phyloP scores from a whole-genome alignment of 2,113 vertebrate species.

The Cyrtonyx montezumae region DNA sequence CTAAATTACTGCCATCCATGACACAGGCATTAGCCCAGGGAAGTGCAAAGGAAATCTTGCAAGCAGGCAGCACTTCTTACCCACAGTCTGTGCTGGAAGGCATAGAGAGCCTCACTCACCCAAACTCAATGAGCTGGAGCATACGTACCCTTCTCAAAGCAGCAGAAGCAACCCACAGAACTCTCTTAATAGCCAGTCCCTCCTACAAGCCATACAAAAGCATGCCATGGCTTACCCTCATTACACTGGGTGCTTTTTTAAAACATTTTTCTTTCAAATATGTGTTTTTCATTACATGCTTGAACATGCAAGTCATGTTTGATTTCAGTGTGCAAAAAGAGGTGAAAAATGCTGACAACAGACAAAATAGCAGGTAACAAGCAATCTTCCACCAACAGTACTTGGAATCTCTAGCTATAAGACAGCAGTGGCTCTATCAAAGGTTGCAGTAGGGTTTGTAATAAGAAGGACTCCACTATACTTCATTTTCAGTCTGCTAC shows the following conservation, averaged over 20 bases:
- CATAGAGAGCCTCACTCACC: not conserved
- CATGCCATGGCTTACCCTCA: not conserved
- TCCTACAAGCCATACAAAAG: not conserved
- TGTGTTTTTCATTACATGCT: not conserved
- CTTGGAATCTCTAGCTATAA: not conserved
- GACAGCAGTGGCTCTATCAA: not conserved
- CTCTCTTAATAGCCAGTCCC: not conserved
- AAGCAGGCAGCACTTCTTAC: not conserved
- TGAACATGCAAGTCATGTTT: not conserved
- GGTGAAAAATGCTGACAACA: not conserved
- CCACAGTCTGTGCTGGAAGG: not conserved
- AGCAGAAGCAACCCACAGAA: not conserved
- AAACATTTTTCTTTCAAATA: not conserved
- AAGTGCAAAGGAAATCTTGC: not conserved
- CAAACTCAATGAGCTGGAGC: not conserved
- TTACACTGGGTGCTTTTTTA: not conserved
- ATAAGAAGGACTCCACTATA: not conserved
- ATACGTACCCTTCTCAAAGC: not conserved
- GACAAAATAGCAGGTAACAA: not conserved
- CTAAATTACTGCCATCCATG: not conserved
- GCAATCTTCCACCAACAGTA: not conserved
- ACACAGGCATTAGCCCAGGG: not conserved
- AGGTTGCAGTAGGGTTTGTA: not conserved
- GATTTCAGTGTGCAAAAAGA: conserved; percentile 15
- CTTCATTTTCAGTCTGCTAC: not conserved